Percentiles rank a stretch among this genome's conserved stretches.
Conservation (phyloP, 2,888 invertebrate species). For the Tiliacea aurago region DNA sequence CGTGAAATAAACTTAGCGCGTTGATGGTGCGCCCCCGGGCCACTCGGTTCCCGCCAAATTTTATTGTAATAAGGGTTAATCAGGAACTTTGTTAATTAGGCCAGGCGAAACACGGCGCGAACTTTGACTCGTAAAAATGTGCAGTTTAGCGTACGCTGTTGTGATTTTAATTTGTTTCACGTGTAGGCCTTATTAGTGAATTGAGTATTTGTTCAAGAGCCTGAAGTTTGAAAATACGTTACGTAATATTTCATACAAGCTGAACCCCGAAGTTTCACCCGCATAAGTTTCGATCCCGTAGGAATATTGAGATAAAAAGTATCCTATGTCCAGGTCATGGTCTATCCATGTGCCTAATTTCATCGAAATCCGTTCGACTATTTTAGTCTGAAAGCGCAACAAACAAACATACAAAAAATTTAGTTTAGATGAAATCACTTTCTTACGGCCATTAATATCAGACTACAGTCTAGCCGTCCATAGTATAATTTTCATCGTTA, state of each 20-base stretch:
- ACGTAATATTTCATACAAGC: not conserved
- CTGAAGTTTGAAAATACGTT: slow-evolving; percentile 17
- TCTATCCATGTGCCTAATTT: too few relatives aligned
- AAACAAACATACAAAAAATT: too few relatives aligned
- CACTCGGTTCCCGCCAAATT: slow-evolving; percentile 56
- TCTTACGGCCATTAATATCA: not conserved
- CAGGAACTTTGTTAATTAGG: slow-evolving; percentile 62
- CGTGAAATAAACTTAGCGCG: slow-evolving; percentile 66
- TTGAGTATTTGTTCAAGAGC: slow-evolving; percentile 17
- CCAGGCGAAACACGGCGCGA: slow-evolving; percentile 52
- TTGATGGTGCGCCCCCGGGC: slow-evolving; percentile 62
- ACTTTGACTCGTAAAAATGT: slow-evolving; percentile 58
- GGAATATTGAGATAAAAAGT: too few relatives aligned
- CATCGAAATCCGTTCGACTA: too few relatives aligned
- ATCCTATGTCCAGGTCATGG: too few relatives aligned
- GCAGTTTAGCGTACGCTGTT: slow-evolving; percentile 47
- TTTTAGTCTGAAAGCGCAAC: too few relatives aligned
- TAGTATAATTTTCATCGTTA: not conserved
- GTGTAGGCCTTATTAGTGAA: slow-evolving; percentile 42
- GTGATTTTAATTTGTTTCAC: slow-evolving; percentile 59
- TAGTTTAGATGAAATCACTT: not conserved
- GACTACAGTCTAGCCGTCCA: not conserved
- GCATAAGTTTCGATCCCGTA: too few relatives aligned
- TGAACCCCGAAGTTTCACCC: too few relatives aligned
- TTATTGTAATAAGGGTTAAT: slow-evolving; percentile 67